Conservation (phyloP, 2,888 invertebrate genomes). For the Mimumesa dahlbomi region DNA sequence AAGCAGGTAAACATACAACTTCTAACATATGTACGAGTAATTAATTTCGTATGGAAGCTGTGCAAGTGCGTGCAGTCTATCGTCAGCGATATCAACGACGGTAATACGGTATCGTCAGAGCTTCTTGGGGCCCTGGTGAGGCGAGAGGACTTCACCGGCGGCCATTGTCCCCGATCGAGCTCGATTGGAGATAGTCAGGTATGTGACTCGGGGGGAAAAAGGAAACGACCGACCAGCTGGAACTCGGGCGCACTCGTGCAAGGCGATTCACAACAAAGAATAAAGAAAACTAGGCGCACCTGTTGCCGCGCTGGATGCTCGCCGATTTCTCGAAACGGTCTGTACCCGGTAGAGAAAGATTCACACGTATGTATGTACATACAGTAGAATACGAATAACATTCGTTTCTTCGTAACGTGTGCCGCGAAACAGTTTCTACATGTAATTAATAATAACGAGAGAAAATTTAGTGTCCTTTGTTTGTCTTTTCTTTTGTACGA, state of each 20-base stretch:
- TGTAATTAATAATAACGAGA: background rate
- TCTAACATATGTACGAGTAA: no score
- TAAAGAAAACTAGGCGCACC: conserved; percentile 58
- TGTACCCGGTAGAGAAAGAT: no score
- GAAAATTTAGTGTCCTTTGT: no score
- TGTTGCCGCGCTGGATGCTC: conserved; percentile 43
- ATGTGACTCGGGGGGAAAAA: conserved; percentile 57
- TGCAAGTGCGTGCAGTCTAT: no score
- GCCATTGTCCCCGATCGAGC: conserved; percentile 61
- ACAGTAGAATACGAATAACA: background rate
- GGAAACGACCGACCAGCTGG: conserved; percentile 63
- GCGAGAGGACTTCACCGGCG: conserved; percentile 36
- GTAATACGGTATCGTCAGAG: conserved; percentile 24
- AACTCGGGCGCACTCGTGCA: conserved; percentile 59
- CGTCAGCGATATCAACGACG: background rate
- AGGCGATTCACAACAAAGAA: conserved; percentile 59
- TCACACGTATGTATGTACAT: no score
- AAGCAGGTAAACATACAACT: no score
- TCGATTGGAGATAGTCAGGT: conserved; percentile 60
- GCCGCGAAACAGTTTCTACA: background rate
- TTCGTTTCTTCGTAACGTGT: background rate
- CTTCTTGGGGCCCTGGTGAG: conserved; percentile 25
- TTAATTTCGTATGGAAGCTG: no score
- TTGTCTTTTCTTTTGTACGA: no score
- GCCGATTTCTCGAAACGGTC: conserved; percentile 41